phyloP scores from a whole-genome alignment of 2,888 invertebrate genomes.

The Orthosia cruda region DNA sequence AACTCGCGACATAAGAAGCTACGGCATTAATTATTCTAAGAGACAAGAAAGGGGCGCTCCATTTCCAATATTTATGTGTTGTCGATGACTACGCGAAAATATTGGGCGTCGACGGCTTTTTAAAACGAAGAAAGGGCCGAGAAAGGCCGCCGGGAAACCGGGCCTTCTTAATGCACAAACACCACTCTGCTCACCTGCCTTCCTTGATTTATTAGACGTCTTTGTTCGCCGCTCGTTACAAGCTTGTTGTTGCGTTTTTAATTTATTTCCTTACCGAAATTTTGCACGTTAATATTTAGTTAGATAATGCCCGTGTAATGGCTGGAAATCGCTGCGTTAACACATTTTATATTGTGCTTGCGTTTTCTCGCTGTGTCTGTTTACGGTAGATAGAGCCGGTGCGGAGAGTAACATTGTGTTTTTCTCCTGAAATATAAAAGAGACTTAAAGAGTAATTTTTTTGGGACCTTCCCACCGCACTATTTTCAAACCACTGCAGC shows the following conservation, averaged over 20 bases:
- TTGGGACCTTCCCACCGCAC: no score
- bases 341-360: constrained; percentile 70
- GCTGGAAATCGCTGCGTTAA: constrained; percentile 73
- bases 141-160: constrained; percentile 89
- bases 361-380: constrained; percentile 21
- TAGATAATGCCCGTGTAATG: constrained; percentile 81
- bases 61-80: constrained; percentile 92
- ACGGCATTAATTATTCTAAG: constrained; percentile 90
- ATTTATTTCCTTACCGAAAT: constrained; percentile 90
- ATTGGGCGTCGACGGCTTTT: constrained; percentile 91
- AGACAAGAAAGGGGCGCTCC: constrained; percentile 91
- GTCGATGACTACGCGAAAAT: constrained; percentile 91
- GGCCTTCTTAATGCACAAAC: constrained; percentile 91
- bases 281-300: constrained; percentile 89
- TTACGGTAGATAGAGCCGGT: not conserved
- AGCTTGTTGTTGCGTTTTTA: constrained; percentile 92
- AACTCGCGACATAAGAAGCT: constrained; percentile 88
- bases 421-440: not conserved
- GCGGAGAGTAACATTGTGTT: not conserved
- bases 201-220: constrained; percentile 90
- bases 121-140: constrained; percentile 91
- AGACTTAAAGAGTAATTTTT: not conserved
- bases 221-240: constrained; percentile 91
- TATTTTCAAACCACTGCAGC: no score
- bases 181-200: constrained; percentile 90